Evolutionary conservation across 2,113 vertebrate species (phyloP), one percentile per base, ranked within the genome.

Genomic region (Bos indicus): DNA sequence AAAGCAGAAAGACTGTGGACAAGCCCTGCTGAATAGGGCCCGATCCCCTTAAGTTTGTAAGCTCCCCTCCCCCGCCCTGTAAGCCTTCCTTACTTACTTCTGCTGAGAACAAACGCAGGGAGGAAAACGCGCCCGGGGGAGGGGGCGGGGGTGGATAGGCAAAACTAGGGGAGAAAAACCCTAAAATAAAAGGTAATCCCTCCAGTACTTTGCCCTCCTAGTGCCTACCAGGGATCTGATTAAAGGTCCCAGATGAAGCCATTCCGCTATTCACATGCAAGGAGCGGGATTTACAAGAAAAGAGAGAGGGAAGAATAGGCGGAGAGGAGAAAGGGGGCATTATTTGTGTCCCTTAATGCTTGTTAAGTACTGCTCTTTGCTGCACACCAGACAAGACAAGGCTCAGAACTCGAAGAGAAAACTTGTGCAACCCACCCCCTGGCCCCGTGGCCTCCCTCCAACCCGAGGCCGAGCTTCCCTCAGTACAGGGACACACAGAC

Each of bases 21-120:
- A 99, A 99, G 99, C 99, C 99, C 92, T 13, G 99, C 99, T 99
- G 99, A 99, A 99, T 99, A 99, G 99, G 99, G 99, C 99, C 98
- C 99, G 99, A 99, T 99, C 99, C 99, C 99, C 99, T 99, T 98
- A 99, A 99, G 99, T 99, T 99, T 99, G 99, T 99, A 99, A 99
- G 98, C 98, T 98, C 98, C 98, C 98, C 98, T 97, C 96, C 98
- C 96, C 98, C 96, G 95, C 98, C 95, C 97, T 46, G 96, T 99
- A 99, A 99, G 98, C 99, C 98, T 98, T 97, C 98, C 97, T 98
- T 98, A 96, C 98, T 99, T 98, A 97, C 99, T 99, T 99, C 99
- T 99, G 99, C 98, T 90, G 96, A 98, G 99, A 99, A 99, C 99
- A 99, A 99, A 99, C 98, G 99, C 98, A 98, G 98, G 99, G 99